phyloP scores from a whole-genome alignment of 1,140 invertebrate species.

The Drosophila ercepeae region DNA sequence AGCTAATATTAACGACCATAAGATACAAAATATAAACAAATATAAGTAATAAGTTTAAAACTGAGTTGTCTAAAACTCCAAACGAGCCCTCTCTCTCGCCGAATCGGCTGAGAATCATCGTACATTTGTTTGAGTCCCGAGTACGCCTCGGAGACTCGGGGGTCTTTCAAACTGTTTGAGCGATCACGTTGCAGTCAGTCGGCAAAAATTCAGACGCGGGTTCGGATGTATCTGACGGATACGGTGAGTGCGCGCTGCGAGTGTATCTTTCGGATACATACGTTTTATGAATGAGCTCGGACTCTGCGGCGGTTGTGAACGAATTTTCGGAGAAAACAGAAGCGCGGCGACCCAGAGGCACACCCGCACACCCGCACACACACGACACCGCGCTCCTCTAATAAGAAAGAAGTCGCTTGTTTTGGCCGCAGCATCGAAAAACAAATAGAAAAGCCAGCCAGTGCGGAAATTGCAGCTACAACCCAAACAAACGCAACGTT shows the following conservation, averaged over 20 bases:
- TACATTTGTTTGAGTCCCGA: neutral
- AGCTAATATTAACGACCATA: too few species aligned
- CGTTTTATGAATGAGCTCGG: constrained; percentile 70
- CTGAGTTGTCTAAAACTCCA: too few species aligned
- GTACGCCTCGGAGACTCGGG: neutral
- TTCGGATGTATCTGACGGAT: constrained; percentile 16
- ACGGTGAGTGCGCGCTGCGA: constrained; percentile 35
- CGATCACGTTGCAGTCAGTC: neutral
- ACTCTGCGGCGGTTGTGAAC: constrained; percentile 60
- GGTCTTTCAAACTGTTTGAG: neutral
- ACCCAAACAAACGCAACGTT: constrained; percentile 74
- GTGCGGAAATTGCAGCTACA: constrained; percentile 70
- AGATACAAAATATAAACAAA: too few species aligned
- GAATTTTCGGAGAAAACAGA: constrained; percentile 60
- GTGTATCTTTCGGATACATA: constrained; percentile 37
- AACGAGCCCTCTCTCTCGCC: neutral
- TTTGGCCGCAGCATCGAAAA: constrained; percentile 46
- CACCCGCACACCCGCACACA: constrained; percentile 3
- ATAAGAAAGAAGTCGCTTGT: constrained; percentile 78
- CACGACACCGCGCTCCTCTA: constrained; percentile 25
- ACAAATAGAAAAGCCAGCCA: constrained; percentile 43
- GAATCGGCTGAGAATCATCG: neutral
- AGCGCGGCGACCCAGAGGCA: constrained; percentile 41
- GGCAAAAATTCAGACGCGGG: neutral
- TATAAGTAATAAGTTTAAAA: too few species aligned